These are phyloP conservation scores for Vireo altiloquus DNA, from an alignment of 2,113 vertebrate genomes.

Conservation along the genomic window DNA sequence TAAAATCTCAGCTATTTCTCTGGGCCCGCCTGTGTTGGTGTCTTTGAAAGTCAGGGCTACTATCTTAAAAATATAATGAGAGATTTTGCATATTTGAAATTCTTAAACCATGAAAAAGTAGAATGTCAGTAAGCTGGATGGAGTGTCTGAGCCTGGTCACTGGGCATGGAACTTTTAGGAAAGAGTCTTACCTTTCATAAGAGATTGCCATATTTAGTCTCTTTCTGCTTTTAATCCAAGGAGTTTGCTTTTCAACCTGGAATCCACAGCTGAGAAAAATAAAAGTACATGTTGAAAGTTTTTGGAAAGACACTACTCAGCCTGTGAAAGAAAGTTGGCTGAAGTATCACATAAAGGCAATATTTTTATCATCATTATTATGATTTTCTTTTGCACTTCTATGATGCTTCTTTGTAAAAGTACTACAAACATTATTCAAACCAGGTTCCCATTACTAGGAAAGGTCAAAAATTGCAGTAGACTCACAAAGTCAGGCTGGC, in stretches of 20 bases:
- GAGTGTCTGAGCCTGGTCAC: not conserved
- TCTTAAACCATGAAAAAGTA: not conserved
- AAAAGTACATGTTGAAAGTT: not conserved
- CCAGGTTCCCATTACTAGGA: constrained; percentile 10
- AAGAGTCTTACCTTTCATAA: not conserved
- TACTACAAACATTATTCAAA: constrained; percentile 16
- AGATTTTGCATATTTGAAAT: not conserved
- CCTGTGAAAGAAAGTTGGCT: not conserved
- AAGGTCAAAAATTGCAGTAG: constrained; percentile 31
- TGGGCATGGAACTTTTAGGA: not conserved
- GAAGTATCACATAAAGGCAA: not conserved
- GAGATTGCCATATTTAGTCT: not conserved
- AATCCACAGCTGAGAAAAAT: not conserved
- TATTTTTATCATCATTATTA: not conserved
- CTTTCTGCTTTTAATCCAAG: not conserved
- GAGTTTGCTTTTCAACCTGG: not conserved
- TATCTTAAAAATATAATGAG: not conserved
- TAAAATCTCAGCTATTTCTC: not conserved
- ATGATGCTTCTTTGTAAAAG: constrained; percentile 21
- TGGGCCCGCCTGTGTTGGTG: accelerated
- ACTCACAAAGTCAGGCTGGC: constrained; percentile 26
- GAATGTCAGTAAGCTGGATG: not conserved
- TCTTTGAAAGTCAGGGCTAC: not conserved
- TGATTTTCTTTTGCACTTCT: not conserved
- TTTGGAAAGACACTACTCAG: not conserved